Conservation (phyloP, 2,888 invertebrate genomes). For the Thecocarcelia acutangulata region DNA sequence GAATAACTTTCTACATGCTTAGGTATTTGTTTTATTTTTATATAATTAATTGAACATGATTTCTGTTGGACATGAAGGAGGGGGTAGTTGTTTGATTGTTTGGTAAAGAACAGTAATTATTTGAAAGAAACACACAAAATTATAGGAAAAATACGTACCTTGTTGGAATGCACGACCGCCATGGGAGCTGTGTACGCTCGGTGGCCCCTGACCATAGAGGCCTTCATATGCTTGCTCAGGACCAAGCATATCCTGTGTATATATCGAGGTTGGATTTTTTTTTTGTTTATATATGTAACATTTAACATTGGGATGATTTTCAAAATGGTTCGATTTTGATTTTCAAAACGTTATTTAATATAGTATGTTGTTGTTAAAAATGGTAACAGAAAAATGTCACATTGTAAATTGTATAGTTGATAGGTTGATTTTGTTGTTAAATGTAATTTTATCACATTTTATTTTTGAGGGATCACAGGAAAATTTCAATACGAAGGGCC, state of each 20-base stretch:
- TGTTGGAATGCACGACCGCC: constrained; percentile 90
- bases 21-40: constrained; percentile 27
- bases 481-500: constrained; percentile 62
- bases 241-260: constrained; percentile 85
- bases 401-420: constrained; percentile 63
- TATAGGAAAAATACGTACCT: constrained; percentile 85
- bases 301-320: constrained; percentile 64
- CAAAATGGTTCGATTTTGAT: constrained; percentile 61
- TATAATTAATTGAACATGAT: constrained; percentile 53
- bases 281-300: constrained; percentile 64
- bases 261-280: constrained; percentile 62
- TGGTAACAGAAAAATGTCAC: constrained; percentile 68
- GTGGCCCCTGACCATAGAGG: constrained; percentile 95
- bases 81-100: constrained; percentile 17
- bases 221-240: constrained; percentile 96
- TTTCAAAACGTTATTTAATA: constrained; percentile 62
- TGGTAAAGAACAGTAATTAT: constrained; percentile 57
- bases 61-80: constrained; percentile 43
- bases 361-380: constrained; percentile 61
- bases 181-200: constrained; percentile 91
- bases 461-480: constrained; percentile 30
- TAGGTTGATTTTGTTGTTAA: constrained; percentile 48
- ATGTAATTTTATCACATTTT: constrained; percentile 58
- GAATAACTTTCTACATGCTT: constrained; percentile 66
- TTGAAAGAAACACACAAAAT: constrained; percentile 48